Evolutionary conservation across 2,113 vertebrate species (phyloP).

Genomic region (Peromyscus maniculatus): DNA sequence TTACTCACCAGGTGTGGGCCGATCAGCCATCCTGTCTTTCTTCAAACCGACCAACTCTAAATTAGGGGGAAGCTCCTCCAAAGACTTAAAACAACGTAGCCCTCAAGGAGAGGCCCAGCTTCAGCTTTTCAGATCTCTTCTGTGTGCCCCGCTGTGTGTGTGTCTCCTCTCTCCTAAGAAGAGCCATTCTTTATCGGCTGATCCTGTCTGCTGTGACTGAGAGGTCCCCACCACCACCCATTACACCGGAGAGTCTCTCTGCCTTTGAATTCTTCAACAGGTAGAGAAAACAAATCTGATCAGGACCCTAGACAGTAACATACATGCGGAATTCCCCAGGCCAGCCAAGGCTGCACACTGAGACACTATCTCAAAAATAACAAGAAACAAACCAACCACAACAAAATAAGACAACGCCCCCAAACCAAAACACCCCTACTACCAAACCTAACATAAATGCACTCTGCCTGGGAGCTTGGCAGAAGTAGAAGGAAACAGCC

Average conservation of each 20-base stretch:
- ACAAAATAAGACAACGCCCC: background rate
- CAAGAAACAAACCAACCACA: background rate
- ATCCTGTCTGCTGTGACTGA: background rate
- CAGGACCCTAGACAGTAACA: background rate
- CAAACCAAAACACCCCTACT: background rate
- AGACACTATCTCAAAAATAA: background rate
- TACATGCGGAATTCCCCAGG: no score
- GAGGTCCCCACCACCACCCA: background rate
- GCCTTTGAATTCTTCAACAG: background rate
- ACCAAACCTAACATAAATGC: background rate
- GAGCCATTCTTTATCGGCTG: background rate
- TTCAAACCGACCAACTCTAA: background rate
- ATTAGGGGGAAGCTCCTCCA: background rate
- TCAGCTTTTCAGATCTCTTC: background rate
- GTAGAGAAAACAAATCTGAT: background rate
- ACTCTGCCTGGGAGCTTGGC: slow-evolving; percentile 45
- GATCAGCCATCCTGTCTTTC: background rate
- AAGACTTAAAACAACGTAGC: background rate
- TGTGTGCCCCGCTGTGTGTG: background rate
- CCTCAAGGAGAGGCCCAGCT: background rate
- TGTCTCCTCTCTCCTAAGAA: background rate
- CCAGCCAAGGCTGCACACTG: background rate
- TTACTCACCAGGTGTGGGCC: background rate
- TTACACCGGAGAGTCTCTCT: background rate
- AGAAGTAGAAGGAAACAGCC: slow-evolving; percentile 66